These are phyloP conservation scores for Brachyistius frenatus DNA, from an alignment of 2,113 vertebrate species.

Conservation along the genomic window DNA sequence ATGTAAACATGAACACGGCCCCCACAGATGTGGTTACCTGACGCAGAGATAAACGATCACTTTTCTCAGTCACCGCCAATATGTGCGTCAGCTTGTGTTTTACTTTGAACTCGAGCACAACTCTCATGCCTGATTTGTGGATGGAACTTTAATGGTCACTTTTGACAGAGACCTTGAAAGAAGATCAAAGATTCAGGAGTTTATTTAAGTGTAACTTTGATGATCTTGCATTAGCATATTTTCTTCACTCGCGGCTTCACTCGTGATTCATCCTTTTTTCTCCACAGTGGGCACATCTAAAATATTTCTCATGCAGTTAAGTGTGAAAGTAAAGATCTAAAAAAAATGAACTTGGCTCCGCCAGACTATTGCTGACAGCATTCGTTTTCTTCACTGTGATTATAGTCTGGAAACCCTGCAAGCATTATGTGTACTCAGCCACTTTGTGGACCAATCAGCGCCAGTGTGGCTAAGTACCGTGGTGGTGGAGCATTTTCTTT, in stretches of 20 bases:
- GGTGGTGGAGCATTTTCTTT: no score
- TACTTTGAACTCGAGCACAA: conserved; percentile 27
- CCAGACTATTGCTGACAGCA: no score
- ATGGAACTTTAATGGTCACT: conserved; percentile 8
- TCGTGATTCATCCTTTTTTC: not conserved
- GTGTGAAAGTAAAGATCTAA: not conserved
- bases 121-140: not conserved
- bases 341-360: not conserved
- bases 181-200: not conserved
- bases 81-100: conserved; percentile 30
- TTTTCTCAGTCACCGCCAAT: conserved; percentile 34
- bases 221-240: not conserved
- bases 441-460: no score
- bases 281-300: not conserved
- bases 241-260: not conserved
- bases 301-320: not conserved
- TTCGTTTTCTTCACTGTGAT: no score
- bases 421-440: no score
- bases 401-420: no score
- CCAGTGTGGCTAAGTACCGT: no score
- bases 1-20: conserved; percentile 61
- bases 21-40: conserved; percentile 64
- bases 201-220: not conserved
- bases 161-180: not conserved
- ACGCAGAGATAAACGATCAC: conserved; percentile 51